Evolutionary conservation across 1,140 invertebrate species (phyloP).

Genomic region (Drosophila mojavensis): DNA sequence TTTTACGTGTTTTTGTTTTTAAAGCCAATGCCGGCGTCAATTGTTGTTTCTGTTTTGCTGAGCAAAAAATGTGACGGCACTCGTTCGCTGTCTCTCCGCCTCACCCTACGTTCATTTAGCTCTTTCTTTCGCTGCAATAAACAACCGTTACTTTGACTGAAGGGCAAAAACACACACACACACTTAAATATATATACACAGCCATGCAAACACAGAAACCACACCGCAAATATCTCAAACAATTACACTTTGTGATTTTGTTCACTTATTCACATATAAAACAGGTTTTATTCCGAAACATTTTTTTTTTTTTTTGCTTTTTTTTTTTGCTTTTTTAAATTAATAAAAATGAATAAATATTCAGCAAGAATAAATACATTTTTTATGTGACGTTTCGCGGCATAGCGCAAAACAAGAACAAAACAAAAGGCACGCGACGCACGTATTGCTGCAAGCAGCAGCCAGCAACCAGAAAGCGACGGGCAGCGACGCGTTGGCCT

Average conservation of each 20-base stretch:
- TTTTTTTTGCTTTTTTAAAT: conserved; percentile 9
- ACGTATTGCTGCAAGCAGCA: conserved; percentile 32
- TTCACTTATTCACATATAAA: conserved; percentile 27
- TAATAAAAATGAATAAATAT: conserved; percentile 30
- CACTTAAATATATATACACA: not conserved
- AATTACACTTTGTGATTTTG: conserved; percentile 45
- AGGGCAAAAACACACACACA: conserved; percentile 36
- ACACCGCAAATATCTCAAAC: conserved; percentile 42
- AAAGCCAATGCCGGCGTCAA: conserved; percentile 41
- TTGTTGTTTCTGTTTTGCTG: conserved; percentile 26
- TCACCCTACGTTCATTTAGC: conserved; percentile 39
- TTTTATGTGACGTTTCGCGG: conserved; percentile 18
- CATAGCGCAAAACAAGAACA: conserved; percentile 22
- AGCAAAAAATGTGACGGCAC: conserved; percentile 34
- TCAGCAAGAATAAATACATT: conserved; percentile 10
- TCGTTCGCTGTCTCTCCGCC: conserved; percentile 25
- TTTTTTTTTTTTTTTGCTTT: not conserved
- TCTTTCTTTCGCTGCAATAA: conserved; percentile 48
- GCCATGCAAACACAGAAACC: conserved; percentile 1
- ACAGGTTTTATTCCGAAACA: conserved; percentile 12
- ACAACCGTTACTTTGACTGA: conserved; percentile 50
- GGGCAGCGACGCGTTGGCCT: conserved; percentile 30
- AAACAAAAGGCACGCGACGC: conserved; percentile 37
- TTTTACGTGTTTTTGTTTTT: conserved; percentile 18
- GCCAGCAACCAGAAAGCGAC: not conserved